Evolutionary conservation across 2,113 vertebrate species (phyloP), one percentile per base, ranked within the genome.

Genomic region (Seriola quinqueradiata): DNA sequence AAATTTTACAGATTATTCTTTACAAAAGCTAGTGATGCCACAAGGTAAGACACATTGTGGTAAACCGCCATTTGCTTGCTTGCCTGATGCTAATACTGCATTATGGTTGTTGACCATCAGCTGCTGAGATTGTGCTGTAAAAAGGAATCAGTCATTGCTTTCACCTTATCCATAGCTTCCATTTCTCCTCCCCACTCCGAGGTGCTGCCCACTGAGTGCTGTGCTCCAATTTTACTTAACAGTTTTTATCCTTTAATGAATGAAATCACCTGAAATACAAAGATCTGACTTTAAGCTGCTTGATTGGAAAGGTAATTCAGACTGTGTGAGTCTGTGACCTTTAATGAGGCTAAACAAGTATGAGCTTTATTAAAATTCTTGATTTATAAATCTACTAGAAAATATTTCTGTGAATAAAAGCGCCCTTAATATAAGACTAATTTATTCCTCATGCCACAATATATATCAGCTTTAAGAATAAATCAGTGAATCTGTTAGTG

Each of bases 1-100:
- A 81, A 84, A 83, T 81, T 88, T 92, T 70, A 65, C 93, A 93
- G 95, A 94, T 95, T 95, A 80, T 94, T 95, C 92, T 91, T 94
- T 92, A 85, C 84, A 87, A 93, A 94, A 90, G 77, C 57, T 89
- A 87, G 72, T 8, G 81, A 89, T 75, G 81, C 86, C 36, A 68
- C 68, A 25, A 95, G 94, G 95, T 95, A 94, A 95, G 95, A 57
- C 36, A 9, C 36, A 11, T 50, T 14, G 75, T 63, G 70, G 46
- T 75, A 21, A 85, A 66, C 69, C 5, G 17, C 55, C 75, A 70
- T 78, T 55, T 81, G 76, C 83, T 69, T 88, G 88, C 70, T 54
- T 85, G 58, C 60, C 16, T 44, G 69, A 60, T 16, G 67, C 79
- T 88, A 79, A 84, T 76, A 25, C 25, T 60, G 69, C 84, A 74